phyloP scores from a whole-genome alignment of 2,797 vertebrate species.

The Bovichtus diacanthus region DNA sequence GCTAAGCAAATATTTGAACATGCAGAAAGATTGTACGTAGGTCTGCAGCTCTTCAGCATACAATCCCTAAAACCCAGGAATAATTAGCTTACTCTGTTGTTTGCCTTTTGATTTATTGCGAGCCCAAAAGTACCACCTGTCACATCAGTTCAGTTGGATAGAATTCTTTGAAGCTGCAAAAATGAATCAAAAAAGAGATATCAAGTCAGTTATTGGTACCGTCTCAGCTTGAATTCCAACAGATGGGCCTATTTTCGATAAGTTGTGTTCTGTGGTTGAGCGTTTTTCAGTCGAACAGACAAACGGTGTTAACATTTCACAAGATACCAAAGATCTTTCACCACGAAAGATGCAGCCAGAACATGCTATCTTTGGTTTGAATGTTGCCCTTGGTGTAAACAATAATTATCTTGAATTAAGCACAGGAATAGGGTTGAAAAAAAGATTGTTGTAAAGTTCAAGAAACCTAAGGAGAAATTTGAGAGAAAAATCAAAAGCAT shows the following conservation, averaged over 20 bases:
- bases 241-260: background rate
- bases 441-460: background rate
- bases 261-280: background rate
- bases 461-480: constrained; percentile 23
- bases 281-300: background rate
- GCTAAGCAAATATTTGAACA: constrained; percentile 83
- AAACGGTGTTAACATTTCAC: background rate
- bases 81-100: constrained; percentile 78
- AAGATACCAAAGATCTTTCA: background rate
- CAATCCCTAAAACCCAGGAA: constrained; percentile 73
- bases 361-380: background rate
- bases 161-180: constrained; percentile 58
- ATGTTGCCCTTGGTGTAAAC: background rate
- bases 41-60: constrained; percentile 66
- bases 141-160: constrained; percentile 52
- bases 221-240: background rate
- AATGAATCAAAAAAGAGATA: constrained; percentile 50
- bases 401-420: background rate
- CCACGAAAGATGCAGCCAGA: background rate
- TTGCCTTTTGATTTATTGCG: constrained; percentile 76
- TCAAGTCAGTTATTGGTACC: constrained; percentile 5
- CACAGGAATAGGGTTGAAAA: background rate
- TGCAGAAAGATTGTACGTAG: constrained; percentile 67
- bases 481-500: too few species aligned
- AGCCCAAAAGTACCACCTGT: constrained; percentile 72